phyloP scores from a whole-genome alignment of 2,797 vertebrate species.

The Phataginus tricuspis region DNA sequence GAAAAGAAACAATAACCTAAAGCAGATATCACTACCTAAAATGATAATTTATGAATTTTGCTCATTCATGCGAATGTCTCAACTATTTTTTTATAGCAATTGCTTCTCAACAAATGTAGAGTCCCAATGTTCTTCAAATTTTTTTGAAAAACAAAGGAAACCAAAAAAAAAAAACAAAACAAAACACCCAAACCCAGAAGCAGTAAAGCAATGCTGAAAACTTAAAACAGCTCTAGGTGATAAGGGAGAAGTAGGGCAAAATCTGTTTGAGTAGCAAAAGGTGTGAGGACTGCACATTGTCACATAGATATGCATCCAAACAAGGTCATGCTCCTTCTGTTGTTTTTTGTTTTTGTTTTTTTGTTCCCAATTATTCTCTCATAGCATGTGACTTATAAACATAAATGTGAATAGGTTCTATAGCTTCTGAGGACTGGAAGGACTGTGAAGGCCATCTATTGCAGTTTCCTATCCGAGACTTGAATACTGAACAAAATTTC shows the following conservation, averaged over 20 bases:
- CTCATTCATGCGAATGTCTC: not conserved
- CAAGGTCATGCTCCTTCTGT: not conserved
- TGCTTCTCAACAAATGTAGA: not conserved
- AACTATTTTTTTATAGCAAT: not conserved
- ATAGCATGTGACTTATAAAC: not conserved
- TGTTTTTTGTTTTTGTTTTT: not conserved
- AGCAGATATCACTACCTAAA: not conserved
- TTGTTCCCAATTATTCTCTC: not conserved
- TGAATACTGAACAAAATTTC: constrained; percentile 13
- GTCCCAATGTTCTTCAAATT: not conserved
- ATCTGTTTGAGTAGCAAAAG: not conserved
- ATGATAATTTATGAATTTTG: constrained; percentile 3
- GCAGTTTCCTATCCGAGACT: not conserved
- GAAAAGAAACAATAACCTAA: not conserved
- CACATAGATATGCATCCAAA: not conserved
- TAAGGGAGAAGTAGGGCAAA: not conserved
- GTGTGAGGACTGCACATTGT: not conserved
- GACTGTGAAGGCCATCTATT: not conserved
- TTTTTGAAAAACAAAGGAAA: not conserved
- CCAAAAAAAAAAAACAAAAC: not conserved
- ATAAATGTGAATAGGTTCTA: not conserved
- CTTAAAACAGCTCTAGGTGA: not conserved
- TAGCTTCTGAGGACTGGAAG: not conserved
- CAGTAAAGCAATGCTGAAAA: constrained; percentile 32
- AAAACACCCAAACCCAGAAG: not conserved